Percentiles rank a stretch among this genome's conserved stretches.
These are phyloP conservation scores for Phylloscopus whistleri DNA, from an alignment of 2,113 vertebrate genomes.

Conservation along the genomic window DNA sequence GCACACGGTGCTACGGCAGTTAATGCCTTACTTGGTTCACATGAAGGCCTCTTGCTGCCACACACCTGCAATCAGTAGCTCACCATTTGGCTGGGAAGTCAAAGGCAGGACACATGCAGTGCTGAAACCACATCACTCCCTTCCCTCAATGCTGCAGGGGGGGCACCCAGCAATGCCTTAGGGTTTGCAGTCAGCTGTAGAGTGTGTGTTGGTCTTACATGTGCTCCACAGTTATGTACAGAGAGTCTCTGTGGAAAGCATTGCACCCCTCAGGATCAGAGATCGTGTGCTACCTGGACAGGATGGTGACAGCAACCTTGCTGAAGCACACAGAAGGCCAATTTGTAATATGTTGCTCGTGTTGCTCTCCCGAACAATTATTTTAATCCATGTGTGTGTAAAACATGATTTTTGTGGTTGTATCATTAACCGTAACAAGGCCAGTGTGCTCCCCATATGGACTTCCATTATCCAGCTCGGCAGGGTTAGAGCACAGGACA, in stretches of 20 bases:
- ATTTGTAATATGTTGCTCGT: not conserved
- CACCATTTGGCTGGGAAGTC: not conserved
- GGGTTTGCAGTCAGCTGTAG: not conserved
- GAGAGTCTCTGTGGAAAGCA: not conserved
- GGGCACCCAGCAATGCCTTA: not conserved
- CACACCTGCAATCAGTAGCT: not conserved
- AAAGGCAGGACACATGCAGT: fast-evolving
- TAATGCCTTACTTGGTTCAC: not conserved
- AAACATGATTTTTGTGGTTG: not conserved
- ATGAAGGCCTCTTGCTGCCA: not conserved
- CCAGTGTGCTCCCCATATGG: not conserved
- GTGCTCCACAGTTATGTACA: not conserved
- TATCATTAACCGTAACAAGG: not conserved
- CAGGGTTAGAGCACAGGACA: not conserved
- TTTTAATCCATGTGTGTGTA: not conserved
- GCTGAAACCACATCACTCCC: not conserved
- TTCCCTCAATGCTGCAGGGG: not conserved
- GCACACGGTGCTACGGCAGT: fast-evolving
- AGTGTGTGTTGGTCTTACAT: fast-evolving
- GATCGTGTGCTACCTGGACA: fast-evolving
- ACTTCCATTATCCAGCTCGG: not conserved
- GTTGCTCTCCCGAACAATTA: not conserved
- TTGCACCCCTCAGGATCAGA: not conserved
- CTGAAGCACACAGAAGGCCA: not conserved
- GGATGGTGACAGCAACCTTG: not conserved